phyloP scores from a whole-genome alignment of 2,797 vertebrate genomes.

The Clarias laeviceps region DNA sequence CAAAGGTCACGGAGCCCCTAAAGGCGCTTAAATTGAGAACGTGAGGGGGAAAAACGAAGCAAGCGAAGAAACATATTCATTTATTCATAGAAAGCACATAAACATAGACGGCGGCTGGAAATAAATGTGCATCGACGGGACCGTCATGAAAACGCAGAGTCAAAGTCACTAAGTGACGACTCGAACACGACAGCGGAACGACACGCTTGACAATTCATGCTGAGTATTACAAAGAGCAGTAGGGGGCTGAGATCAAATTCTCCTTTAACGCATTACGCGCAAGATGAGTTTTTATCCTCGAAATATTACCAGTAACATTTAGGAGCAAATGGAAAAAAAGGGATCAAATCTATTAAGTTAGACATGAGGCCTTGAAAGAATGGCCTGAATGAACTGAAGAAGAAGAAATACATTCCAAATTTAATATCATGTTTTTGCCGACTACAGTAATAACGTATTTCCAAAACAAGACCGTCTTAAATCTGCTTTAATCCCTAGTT shows the following conservation, averaged over 20 bases:
- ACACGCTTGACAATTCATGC: neutral
- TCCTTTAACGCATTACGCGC: neutral
- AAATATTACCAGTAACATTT: neutral
- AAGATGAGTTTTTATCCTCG: constrained; percentile 1
- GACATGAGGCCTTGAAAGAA: neutral
- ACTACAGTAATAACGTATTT: neutral
- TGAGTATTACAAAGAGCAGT: neutral
- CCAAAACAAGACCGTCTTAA: neutral
- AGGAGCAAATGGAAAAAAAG: neutral
- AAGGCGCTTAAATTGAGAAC: neutral
- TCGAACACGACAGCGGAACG: neutral
- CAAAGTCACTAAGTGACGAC: neutral
- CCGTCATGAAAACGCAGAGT: neutral
- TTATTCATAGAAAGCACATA: neutral
- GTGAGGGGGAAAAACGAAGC: neutral
- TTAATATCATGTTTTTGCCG: neutral
- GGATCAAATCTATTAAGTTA: neutral
- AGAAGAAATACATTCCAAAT: neutral
- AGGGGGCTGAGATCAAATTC: neutral
- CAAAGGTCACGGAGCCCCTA: neutral
- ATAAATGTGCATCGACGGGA: neutral
- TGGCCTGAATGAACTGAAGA: neutral
- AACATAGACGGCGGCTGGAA: neutral
- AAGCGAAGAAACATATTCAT: neutral
- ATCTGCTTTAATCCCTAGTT: neutral